Conservation (phyloP, 2,888 invertebrate species). For the Caenorhabditis panamensis region DNA sequence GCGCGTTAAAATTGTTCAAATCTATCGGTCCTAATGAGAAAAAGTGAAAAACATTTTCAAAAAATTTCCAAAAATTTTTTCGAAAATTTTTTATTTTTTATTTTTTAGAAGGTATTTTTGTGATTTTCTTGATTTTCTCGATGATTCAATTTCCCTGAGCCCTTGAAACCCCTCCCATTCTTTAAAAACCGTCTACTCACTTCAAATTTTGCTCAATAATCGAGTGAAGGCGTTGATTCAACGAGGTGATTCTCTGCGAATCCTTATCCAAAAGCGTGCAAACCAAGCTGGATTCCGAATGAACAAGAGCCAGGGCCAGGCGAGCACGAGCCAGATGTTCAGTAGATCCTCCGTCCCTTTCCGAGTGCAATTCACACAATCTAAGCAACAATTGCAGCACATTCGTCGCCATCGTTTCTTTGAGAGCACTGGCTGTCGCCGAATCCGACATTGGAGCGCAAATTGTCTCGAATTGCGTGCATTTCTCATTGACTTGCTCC, state of each 20-base stretch:
- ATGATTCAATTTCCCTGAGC: too few species aligned
- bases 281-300: conserved; percentile 63
- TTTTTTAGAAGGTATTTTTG: too few species aligned
- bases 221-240: conserved; percentile 62
- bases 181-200: too few species aligned
- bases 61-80: too few species aligned
- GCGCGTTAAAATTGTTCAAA: too few species aligned
- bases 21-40: too few species aligned
- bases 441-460: conserved; percentile 52
- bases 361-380: conserved; percentile 41
- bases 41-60: too few species aligned
- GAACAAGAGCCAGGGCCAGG: conserved; percentile 64
- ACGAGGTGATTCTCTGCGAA: conserved; percentile 58
- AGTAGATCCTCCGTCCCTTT: conserved; percentile 1
- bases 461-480: conserved; percentile 54
- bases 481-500: conserved; percentile 54
- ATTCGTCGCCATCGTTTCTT: conserved; percentile 50
- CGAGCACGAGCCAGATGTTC: conserved; percentile 58
- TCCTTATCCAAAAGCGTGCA: conserved; percentile 64
- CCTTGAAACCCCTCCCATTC: too few species aligned
- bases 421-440: conserved; percentile 27
- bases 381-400: conserved; percentile 47
- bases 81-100: too few species aligned
- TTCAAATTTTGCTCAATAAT: conserved; percentile 62
- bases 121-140: too few species aligned